Base-by-base conservation (phyloP, 2,888 invertebrate genomes). In the Melanostoma scalare region DNA sequence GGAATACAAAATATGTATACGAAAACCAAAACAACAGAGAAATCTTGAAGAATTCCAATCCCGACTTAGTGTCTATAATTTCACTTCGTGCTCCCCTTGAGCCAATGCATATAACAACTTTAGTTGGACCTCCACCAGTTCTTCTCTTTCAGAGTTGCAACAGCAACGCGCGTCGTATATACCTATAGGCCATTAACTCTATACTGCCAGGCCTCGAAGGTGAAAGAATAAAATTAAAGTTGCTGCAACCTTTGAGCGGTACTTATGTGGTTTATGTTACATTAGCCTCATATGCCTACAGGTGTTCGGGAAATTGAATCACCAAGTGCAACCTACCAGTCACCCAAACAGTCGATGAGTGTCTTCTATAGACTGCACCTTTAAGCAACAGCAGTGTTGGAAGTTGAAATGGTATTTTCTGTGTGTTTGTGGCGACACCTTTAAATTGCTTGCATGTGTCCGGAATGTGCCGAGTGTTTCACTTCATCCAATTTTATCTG, bases 181-280 rank as follows among this genome's bases (percentile, higher is more conserved):
- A 77, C 68, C 61, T 65, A n/a, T n/a, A 42, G 73, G 61, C 82
- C 78, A 84, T 84, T 84, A 78, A 84, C 74, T 84, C 46, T 71
- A 79, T 79, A 20, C 20, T 84, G 56, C 84, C 60, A 65, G 74
- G 74, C 79, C 78, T 79, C 55, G 60, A 50, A 84, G 78, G 84
- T 71, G 55, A 75, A 84, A 74, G 84, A 84, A 84, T 84, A 75
- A 84, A 84, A 79, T 79, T 84, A 79, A 84, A 84, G 71, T 67
- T 71, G 71, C 63, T 71, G 61, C 84, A 84, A 84, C 78, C 84
- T 84, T 84, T 84, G 78, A 84, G 84, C 79, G 84, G 84, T 79
- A 84, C 84, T 84, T 84, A 84, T 79, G 84, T 84, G 79, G 84
- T 79, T 84, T 84, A 84, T 84, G 84, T 84, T 84, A 84, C 84